phyloP scores from a whole-genome alignment of 2,888 invertebrate genomes.

The Elmis aenea region DNA sequence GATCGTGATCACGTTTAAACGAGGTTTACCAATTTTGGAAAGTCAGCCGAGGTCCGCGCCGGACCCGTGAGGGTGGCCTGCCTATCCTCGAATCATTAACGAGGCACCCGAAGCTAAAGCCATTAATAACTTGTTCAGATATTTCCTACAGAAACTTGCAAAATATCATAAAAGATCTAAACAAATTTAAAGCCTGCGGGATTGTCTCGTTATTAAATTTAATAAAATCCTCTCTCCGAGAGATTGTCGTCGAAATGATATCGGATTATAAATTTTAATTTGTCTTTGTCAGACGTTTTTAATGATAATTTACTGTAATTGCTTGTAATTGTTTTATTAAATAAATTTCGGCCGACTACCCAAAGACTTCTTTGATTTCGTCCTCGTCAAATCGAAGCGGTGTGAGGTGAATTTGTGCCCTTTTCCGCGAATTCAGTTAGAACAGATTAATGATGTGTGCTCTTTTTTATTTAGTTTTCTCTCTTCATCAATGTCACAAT shows the following conservation, averaged over 20 bases:
- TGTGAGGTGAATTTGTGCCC: constrained; percentile 8
- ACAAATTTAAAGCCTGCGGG: too few species aligned
- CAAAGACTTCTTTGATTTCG: constrained; percentile 11
- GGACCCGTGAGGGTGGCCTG: constrained; percentile 23
- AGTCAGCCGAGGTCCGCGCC: too few species aligned
- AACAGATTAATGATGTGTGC: constrained; percentile 35
- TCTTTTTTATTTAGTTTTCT: constrained; percentile 29
- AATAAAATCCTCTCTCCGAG: too few species aligned
- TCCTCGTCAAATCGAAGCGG: constrained; percentile 9
- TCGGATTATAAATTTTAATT: too few species aligned
- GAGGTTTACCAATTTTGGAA: constrained; percentile 14
- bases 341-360: constrained; percentile 14
- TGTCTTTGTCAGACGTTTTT: too few species aligned
- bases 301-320: too few species aligned
- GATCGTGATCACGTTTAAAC: constrained; percentile 15
- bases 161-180: constrained; percentile 24
- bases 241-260: too few species aligned
- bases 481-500: constrained; percentile 17
- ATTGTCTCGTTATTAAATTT: constrained; percentile 7
- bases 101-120: too few species aligned
- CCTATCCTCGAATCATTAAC: constrained; percentile 29
- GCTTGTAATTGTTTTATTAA: constrained; percentile 19
- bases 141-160: constrained; percentile 23
- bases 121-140: constrained; percentile 30
- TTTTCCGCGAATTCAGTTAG: constrained; percentile 26